Conservation (phyloP, 2,888 invertebrate species). For the Aphelenchoides bicaudatus region DNA sequence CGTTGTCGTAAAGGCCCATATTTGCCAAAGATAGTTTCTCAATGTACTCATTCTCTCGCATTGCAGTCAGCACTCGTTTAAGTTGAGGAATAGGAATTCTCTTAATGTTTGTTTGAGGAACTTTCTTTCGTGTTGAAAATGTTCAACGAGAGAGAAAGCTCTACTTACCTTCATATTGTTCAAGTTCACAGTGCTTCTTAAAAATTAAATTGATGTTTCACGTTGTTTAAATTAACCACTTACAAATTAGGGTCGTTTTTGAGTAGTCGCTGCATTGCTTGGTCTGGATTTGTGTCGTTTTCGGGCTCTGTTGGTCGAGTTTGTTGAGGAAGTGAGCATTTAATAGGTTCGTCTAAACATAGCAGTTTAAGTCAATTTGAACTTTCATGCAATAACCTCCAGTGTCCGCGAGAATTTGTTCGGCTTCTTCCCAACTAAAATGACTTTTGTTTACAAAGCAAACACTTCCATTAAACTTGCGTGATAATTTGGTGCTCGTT, state of each 20-base stretch:
- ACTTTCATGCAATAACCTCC: no score
- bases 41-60: conserved; percentile 84
- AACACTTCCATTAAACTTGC: no score
- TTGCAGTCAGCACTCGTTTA: conserved; percentile 78
- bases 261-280: conserved; percentile 61
- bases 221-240: conserved; percentile 98
- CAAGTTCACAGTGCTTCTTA: background rate
- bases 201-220: conserved; percentile 76
- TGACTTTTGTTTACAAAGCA: conserved; percentile 43
- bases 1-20: conserved; percentile 84
- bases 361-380: no score
- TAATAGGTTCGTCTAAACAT: conserved; percentile 42
- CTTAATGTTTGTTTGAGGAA: conserved; percentile 34
- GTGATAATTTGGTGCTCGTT: conserved; percentile 58
- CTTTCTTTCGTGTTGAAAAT: background rate
- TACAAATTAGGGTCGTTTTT: conserved; percentile 77
- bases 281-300: conserved; percentile 89
- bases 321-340: conserved; percentile 55
- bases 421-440: conserved; percentile 41
- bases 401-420: conserved; percentile 14
- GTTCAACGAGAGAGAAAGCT: no score
- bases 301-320: conserved; percentile 74
- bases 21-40: conserved; percentile 88
- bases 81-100: conserved; percentile 63
- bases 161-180: background rate